Evolutionary conservation across 2,888 invertebrate species (phyloP), one percentile per base, ranked within the genome.

Genomic region (Neuroscelio doddi): DNA sequence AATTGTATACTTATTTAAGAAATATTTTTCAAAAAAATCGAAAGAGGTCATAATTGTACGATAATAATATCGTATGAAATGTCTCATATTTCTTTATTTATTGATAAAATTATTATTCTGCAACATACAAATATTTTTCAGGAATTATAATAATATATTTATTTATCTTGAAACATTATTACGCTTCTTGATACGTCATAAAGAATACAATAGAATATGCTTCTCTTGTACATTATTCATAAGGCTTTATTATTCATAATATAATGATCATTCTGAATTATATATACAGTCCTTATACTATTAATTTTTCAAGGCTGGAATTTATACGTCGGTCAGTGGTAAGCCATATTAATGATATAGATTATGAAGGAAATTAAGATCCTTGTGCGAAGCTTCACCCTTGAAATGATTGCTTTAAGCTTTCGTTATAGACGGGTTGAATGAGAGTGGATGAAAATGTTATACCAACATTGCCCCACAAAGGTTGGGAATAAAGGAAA

Each of bases 331-430:
- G 62, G 70, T 70, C 45, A 63, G 67, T 34, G 51, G 71, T 80
- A 81, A 81, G 80, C 79, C 75, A 78, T 81, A 81, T 81, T 81
- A 80, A 81, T 81, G 80, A 80, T 75, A 66, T 62, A 80, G 80
- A 80, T 81, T 80, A 80, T 74, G 70, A 70, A 74, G 74, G 75
- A 80, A 80, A 79, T 80, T 78, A 81, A 72, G 69, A 64, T 69
- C 58, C 49, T 58, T 47, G 53, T 62, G 47, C n/a, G 36, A 39
- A 24, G 39, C 39, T 39, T 21, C 49, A 16, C 63, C 59, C 63
- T 67, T 57, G 52, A 38, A 53, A 57, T 45, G 66, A 61, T 51
- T 51, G 64, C 56, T 64, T 56, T 63, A 55, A 63, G 58, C 62
- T 53, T 30, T 41, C 56, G 55, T 58, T 63, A 32, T 32, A 46